Conservation (phyloP, 1,140 invertebrate species). For the Drosophila bifasciata region DNA sequence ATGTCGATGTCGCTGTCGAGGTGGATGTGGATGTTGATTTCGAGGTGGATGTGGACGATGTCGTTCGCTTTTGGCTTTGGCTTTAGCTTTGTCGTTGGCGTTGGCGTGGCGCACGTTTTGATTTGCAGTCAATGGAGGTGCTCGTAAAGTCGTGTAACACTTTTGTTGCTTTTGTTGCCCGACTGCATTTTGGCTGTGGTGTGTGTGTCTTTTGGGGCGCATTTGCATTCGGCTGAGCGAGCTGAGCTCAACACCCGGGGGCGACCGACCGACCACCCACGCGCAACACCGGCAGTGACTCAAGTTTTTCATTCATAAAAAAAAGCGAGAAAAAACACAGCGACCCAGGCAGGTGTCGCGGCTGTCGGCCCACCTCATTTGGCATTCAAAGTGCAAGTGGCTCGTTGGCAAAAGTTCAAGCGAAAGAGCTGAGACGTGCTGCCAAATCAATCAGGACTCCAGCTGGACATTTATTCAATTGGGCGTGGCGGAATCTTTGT, state of each 20-base stretch:
- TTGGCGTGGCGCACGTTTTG: constrained; percentile 75
- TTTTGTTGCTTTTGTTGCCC: constrained; percentile 49
- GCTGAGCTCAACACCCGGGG: constrained; percentile 16
- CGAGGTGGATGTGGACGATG: constrained; percentile 13
- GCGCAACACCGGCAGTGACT: constrained; percentile 48
- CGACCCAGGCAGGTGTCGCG: constrained; percentile 22
- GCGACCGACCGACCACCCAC: constrained; percentile 67
- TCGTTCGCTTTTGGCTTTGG: constrained; percentile 5
- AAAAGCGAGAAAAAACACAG: constrained; percentile 39
- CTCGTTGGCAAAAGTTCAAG: constrained; percentile 73
- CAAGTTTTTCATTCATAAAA: constrained; percentile 73
- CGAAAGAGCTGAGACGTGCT: constrained; percentile 48
- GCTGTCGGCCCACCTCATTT: constrained; percentile 54
- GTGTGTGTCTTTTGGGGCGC: constrained; percentile 52
- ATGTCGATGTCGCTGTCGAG: constrained; percentile 25
- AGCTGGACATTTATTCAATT: constrained; percentile 58
- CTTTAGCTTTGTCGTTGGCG: constrained; percentile 15
- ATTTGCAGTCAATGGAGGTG: constrained; percentile 78
- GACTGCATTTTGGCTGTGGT: constrained; percentile 48
- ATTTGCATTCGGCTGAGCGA: constrained; percentile 61
- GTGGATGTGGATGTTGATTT: no score
- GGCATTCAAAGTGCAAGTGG: constrained; percentile 64
- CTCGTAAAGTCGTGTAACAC: constrained; percentile 76
- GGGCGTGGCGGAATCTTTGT: constrained; percentile 62
- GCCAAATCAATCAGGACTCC: constrained; percentile 49